Conservation (phyloP, 1,140 invertebrate genomes). For the Cyrtorhinus lividipennis region DNA sequence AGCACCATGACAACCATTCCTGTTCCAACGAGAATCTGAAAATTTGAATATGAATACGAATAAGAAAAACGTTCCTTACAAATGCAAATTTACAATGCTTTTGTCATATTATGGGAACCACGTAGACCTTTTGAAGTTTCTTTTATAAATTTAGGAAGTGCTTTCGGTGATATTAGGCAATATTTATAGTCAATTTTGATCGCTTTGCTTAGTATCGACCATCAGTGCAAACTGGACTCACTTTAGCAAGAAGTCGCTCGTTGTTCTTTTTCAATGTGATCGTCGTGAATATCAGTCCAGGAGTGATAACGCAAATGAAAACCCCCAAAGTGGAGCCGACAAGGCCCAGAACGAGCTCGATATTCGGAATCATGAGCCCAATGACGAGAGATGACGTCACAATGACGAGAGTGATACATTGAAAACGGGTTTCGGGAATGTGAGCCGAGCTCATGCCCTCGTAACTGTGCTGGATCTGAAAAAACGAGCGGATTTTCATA, state of each 20-base stretch:
- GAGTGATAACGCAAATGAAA: slow-evolving; percentile 85
- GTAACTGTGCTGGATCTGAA: slow-evolving; percentile 4
- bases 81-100: no score
- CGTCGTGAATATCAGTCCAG: slow-evolving; percentile 59
- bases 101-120: no score
- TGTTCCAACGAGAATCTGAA: slow-evolving; percentile 53
- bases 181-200: no score
- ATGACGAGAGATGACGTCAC: slow-evolving; percentile 56
- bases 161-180: no score
- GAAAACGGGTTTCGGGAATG: slow-evolving; percentile 67
- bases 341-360: slow-evolving; percentile 82
- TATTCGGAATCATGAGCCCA: slow-evolving; percentile 67
- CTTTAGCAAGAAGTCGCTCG: slow-evolving; percentile 53
- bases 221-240: no score
- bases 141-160: no score
- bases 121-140: no score
- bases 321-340: slow-evolving; percentile 90
- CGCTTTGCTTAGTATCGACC: no score
- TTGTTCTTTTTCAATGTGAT: slow-evolving; percentile 57
- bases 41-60: slow-evolving; percentile 27
- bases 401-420: slow-evolving; percentile 61
- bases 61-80: no score
- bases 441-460: slow-evolving; percentile 30
- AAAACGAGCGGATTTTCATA: not conserved
- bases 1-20: slow-evolving; percentile 68